phyloP scores from a whole-genome alignment of 2,888 invertebrate genomes.

The Lamellibrachia columna region DNA sequence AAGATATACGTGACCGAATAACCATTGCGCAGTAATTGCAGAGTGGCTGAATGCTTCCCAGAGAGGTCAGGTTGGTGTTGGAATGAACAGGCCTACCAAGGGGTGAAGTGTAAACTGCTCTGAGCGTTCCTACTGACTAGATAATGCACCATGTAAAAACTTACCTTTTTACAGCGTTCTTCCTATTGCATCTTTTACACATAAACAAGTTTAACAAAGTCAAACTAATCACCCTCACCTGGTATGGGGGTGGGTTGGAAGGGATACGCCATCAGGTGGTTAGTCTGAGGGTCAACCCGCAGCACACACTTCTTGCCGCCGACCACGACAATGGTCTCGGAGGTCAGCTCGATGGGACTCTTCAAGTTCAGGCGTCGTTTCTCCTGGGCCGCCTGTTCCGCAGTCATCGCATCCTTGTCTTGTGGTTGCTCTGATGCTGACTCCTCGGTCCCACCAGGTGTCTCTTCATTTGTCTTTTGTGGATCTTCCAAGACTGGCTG shows the following conservation, averaged over 20 bases:
- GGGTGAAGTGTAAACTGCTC: too few relatives aligned
- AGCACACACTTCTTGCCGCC: slow-evolving; percentile 65
- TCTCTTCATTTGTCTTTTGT: background rate
- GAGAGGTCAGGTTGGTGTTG: too few relatives aligned
- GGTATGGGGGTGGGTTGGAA: slow-evolving; percentile 43
- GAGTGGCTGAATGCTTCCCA: too few relatives aligned
- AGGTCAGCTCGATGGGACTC: slow-evolving; percentile 34
- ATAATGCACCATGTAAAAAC: too few relatives aligned
- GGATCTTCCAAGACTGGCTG: background rate
- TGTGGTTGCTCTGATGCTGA: background rate
- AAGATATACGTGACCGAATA: too few relatives aligned
- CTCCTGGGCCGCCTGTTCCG: background rate
- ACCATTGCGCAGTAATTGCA: too few relatives aligned
- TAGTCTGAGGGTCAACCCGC: slow-evolving; percentile 61
- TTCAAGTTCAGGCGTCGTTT: background rate
- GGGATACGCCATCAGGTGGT: slow-evolving; percentile 64
- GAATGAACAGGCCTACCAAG: too few relatives aligned
- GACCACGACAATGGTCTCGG: slow-evolving; percentile 60
- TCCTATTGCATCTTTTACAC: too few relatives aligned
- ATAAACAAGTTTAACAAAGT: background rate
- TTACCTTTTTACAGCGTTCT: too few relatives aligned
- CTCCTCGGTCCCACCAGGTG: background rate
- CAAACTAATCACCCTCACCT: background rate
- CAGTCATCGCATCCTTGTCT: background rate
- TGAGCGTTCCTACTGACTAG: too few relatives aligned